Conservation (phyloP, 2,797 vertebrate genomes). For the Trichosurus vulpecula region DNA sequence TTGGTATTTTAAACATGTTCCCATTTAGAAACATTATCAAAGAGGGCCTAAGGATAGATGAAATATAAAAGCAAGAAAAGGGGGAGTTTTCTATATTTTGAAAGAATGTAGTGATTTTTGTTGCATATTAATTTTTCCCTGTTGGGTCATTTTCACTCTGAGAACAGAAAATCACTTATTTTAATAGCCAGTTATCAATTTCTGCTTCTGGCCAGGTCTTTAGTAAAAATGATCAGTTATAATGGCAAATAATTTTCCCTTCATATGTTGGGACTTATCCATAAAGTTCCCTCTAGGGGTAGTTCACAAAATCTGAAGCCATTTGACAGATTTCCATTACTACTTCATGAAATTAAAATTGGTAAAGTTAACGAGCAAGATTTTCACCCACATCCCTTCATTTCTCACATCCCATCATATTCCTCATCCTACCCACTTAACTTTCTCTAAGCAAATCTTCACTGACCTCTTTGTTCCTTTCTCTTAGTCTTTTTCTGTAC, state of each 20-base stretch:
- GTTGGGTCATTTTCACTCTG: slow-evolving; percentile 59
- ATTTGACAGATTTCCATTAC: slow-evolving; percentile 42
- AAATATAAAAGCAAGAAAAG: neutral
- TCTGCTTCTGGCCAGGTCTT: slow-evolving; percentile 39
- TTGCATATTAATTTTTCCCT: slow-evolving; percentile 44
- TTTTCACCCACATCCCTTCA: neutral
- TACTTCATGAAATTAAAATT: slow-evolving; percentile 35
- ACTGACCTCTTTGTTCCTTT: neutral
- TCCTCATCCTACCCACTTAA: neutral
- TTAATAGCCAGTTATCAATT: slow-evolving; percentile 65
- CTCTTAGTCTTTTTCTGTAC: neutral
- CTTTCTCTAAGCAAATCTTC: slow-evolving; percentile 21
- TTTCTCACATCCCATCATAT: neutral
- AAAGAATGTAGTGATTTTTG: slow-evolving; percentile 56
- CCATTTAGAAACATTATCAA: slow-evolving; percentile 43
- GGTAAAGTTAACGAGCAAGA: neutral
- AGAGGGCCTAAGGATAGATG: slow-evolving; percentile 8
- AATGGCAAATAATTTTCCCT: slow-evolving; percentile 51
- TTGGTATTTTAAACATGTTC: slow-evolving; percentile 26
- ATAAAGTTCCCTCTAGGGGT: neutral
- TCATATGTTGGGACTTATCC: slow-evolving; percentile 37
- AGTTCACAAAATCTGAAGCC: slow-evolving; percentile 40
- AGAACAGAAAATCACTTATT: slow-evolving; percentile 66
- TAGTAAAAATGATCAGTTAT: slow-evolving; percentile 42
- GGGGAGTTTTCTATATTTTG: slow-evolving; percentile 32